Evolutionary conservation across 1,140 invertebrate genomes (phyloP).

Genomic region (Papilio polytes): DNA sequence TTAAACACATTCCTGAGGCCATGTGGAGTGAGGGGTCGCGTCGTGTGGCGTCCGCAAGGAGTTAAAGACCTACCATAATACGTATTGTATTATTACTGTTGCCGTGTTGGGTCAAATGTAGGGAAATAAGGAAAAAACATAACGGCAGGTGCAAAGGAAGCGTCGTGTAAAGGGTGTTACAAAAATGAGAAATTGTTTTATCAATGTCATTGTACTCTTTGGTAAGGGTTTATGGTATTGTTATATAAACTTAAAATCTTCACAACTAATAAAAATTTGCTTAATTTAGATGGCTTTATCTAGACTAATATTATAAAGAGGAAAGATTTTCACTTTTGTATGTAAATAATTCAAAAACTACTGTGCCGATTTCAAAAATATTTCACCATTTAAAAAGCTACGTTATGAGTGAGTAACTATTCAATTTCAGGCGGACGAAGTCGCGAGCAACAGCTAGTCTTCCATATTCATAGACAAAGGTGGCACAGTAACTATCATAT

Average conservation of each 20-base stretch:
- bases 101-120: slow-evolving; percentile 57
- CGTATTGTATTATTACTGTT: slow-evolving; percentile 59
- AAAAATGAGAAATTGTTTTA: slow-evolving; percentile 41
- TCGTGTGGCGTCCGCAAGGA: slow-evolving; percentile 15
- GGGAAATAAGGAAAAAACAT: slow-evolving; percentile 61
- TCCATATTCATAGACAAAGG: too few species aligned
- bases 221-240: neutral
- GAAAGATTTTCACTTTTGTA: too few species aligned
- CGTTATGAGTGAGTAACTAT: too few species aligned
- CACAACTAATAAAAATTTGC: neutral
- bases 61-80: slow-evolving; percentile 69
- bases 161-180: slow-evolving; percentile 53
- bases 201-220: neutral
- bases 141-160: slow-evolving; percentile 59
- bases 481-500: too few species aligned
- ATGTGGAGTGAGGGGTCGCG: neutral
- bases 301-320: too few species aligned
- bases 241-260: neutral
- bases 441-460: too few species aligned
- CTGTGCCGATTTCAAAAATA: too few species aligned
- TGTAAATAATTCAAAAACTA: too few species aligned
- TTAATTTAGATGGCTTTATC: neutral
- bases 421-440: too few species aligned
- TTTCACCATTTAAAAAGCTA: too few species aligned
- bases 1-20: neutral